Evolutionary conservation across 2,113 vertebrate genomes (phyloP).

Genomic region (Callipepla squamata): DNA sequence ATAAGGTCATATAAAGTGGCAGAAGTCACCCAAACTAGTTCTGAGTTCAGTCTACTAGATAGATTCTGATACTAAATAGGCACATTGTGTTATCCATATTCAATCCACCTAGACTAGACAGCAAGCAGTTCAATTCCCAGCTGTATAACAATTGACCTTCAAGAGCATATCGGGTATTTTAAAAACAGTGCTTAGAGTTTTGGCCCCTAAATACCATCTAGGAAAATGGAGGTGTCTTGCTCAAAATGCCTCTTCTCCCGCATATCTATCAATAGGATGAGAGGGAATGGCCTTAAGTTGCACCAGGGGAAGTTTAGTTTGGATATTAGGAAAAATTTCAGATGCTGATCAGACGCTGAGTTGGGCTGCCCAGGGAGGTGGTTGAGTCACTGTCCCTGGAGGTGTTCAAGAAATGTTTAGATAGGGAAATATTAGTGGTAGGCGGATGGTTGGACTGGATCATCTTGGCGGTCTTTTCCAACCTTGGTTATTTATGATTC

Average conservation of each 20-base stretch:
- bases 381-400: too few relatives aligned
- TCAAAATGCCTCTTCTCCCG: background rate
- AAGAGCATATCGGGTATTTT: background rate
- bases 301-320: too few relatives aligned
- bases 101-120: background rate
- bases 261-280: too few relatives aligned
- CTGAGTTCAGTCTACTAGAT: background rate
- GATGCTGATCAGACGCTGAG: too few relatives aligned
- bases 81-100: fast-evolving
- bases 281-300: too few relatives aligned
- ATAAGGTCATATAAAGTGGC: background rate
- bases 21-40: background rate
- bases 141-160: fast-evolving
- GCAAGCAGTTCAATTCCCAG: background rate
- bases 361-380: too few relatives aligned
- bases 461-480: too few relatives aligned
- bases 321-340: too few relatives aligned
- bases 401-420: too few relatives aligned
- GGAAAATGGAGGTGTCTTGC: background rate
- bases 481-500: too few relatives aligned
- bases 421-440: too few relatives aligned
- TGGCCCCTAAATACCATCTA: background rate
- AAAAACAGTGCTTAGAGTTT: background rate
- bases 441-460: too few relatives aligned
- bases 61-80: background rate